Conservation (phyloP, 2,888 invertebrate genomes). For the Drosophila picticornis region DNA sequence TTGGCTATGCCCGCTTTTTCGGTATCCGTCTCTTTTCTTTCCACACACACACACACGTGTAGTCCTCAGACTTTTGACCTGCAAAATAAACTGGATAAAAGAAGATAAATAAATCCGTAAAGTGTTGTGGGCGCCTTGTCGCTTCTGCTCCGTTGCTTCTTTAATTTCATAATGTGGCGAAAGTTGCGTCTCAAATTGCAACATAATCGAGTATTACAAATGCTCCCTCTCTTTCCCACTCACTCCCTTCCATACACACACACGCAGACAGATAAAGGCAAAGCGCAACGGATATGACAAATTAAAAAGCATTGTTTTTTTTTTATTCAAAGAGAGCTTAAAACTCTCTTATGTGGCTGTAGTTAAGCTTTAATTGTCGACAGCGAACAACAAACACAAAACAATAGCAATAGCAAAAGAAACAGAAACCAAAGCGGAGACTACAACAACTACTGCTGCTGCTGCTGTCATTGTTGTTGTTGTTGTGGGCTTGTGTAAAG, state of each 20-base stretch:
- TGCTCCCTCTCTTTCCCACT: not conserved
- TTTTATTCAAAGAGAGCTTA: conserved; percentile 16
- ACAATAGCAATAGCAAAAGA: conserved; percentile 34
- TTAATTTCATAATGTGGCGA: conserved; percentile 80
- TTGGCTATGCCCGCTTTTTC: conserved; percentile 57
- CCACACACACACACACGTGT: conserved; percentile 5
- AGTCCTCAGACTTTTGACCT: conserved; percentile 76
- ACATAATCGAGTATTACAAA: conserved; percentile 36
- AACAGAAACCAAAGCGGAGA: conserved; percentile 34
- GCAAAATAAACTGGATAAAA: conserved; percentile 45
- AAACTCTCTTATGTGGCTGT: conserved; percentile 16
- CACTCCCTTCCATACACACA: conserved; percentile 1
- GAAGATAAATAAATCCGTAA: conserved; percentile 15
- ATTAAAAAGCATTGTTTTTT: conserved; percentile 62
- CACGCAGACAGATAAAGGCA: conserved; percentile 31
- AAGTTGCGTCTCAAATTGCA: conserved; percentile 69
- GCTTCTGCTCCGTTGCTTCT: conserved; percentile 21
- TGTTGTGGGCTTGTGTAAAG: conserved; percentile 56
- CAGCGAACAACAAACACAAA: conserved; percentile 37
- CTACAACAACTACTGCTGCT: conserved; percentile 5
- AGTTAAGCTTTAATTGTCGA: conserved; percentile 62
- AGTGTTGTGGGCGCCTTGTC: conserved; percentile 20
- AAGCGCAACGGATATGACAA: conserved; percentile 70
- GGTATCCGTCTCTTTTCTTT: conserved; percentile 66
- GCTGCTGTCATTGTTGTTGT: conserved; percentile 41